Percentiles rank a stretch among this genome's conserved stretches.
Evolutionary conservation across 2,113 vertebrate genomes (phyloP).

Genomic region (Nothoprocta pentlandii): DNA sequence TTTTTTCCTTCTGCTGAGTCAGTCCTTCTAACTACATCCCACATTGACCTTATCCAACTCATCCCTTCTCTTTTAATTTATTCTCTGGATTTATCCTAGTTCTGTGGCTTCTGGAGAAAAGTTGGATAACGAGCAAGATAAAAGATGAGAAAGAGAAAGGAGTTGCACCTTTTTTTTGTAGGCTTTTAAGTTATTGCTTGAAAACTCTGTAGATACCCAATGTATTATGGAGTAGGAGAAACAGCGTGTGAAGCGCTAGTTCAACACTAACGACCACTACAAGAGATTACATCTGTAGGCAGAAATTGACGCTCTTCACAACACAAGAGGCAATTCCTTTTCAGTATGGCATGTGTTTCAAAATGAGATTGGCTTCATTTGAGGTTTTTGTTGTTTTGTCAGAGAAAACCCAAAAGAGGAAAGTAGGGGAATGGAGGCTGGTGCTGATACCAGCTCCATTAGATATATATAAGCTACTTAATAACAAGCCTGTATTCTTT

Average conservation of each 20-base stretch:
- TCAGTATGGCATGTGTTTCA: fast-evolving
- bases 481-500: neutral
- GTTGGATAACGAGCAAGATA: neutral
- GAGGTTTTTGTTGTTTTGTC: neutral
- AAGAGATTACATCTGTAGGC: neutral
- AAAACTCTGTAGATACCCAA: neutral
- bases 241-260: neutral
- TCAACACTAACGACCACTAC: fast-evolving
- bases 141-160: neutral
- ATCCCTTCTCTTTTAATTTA: neutral
- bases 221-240: neutral
- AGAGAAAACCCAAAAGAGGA: neutral
- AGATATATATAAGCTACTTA: neutral
- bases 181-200: fast-evolving
- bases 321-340: neutral
- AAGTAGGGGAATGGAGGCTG: neutral
- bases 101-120: neutral
- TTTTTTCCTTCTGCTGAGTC: neutral
- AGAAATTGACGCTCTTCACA: neutral
- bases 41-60: neutral
- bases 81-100: neutral
- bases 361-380: neutral
- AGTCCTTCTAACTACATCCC: neutral
- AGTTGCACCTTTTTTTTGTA: neutral
- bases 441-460: neutral